Evolutionary conservation across 2,888 invertebrate genomes (phyloP), one percentile per base, ranked within the genome.

Genomic region (Drosophila tanythrix): DNA sequence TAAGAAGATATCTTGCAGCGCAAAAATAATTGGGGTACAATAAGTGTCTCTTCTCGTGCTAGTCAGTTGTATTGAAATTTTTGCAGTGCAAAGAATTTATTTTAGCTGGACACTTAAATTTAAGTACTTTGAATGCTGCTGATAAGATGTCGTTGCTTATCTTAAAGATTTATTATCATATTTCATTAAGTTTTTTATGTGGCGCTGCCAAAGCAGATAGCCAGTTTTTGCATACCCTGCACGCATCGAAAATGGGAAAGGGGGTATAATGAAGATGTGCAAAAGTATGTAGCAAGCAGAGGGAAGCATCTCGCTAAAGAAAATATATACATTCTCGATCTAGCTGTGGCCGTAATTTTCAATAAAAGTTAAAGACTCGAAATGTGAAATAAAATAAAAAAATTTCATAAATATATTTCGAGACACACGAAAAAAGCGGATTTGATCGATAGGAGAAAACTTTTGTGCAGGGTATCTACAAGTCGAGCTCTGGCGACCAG

Each of bases 181-280:
- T 51, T 70, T 66, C 27, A 77, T 67, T 64, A 67, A 58, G 31
- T 50, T 67, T 70, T 76, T 63, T 60, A 69, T 56, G 65, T 69
- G 74, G 59, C 61, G 25, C 51, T 21, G 35, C 40, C 52, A 40
- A 56, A 52, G 29, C 27, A 64, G 80, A 75, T 79, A 78, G 56
- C 68, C 66, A 35, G 76, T 56, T 76, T 64, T 72, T 2, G 15
- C 25, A 46, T 46, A 46, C 46, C 15, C 13, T 46, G 8, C 25
- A 8, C 21, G 8, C 15, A 25, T 25, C 15, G 46, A 46, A 46
- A 15, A 25, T 7, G 46, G 25, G 1, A 3, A 46, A 46, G 7
- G 3, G 21, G 13, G 21, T 25, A 21, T 15, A 7, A 2, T 46
- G 15, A 21, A 3, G 15, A 46, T 25, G 46, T 46, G 21, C 6